Conservation (phyloP, 2,113 vertebrate species). For the Ahaetulla prasina region DNA sequence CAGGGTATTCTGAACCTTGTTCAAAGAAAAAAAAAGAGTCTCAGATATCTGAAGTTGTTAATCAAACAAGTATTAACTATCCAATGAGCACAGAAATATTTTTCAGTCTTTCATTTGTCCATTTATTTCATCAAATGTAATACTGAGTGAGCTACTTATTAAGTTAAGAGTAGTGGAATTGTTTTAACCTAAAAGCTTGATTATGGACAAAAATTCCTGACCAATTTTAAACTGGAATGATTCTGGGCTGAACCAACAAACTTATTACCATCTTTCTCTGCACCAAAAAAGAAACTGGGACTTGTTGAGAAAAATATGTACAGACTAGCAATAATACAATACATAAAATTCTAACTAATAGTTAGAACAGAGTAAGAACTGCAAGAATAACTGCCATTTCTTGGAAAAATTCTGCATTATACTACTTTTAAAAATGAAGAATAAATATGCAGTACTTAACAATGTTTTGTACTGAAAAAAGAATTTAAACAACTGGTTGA, state of each 20-base stretch:
- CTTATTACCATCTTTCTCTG: not conserved
- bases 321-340: not conserved
- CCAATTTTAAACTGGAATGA: not conserved
- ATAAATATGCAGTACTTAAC: not conserved
- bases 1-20: not conserved
- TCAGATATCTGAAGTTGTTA: not conserved
- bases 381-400: not conserved
- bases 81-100: not conserved
- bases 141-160: not conserved
- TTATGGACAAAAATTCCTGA: not conserved
- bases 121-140: not conserved
- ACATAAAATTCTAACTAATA: not conserved
- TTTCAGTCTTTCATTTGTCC: not conserved
- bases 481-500: constrained; percentile 27
- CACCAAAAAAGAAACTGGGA: not conserved
- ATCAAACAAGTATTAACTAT: not conserved
- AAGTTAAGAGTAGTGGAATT: not conserved
- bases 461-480: not conserved
- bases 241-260: not conserved
- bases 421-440: not conserved
- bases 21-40: constrained; percentile 6
- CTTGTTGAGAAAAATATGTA: not conserved
- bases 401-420: not conserved
- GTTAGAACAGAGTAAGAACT: not conserved
- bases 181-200: not conserved